A percentile compares a stretch with the other conserved stretches of the same genome.
Evolutionary conservation across 2,113 vertebrate genomes (phyloP).

Genomic region (Kryptolebias marmoratus): DNA sequence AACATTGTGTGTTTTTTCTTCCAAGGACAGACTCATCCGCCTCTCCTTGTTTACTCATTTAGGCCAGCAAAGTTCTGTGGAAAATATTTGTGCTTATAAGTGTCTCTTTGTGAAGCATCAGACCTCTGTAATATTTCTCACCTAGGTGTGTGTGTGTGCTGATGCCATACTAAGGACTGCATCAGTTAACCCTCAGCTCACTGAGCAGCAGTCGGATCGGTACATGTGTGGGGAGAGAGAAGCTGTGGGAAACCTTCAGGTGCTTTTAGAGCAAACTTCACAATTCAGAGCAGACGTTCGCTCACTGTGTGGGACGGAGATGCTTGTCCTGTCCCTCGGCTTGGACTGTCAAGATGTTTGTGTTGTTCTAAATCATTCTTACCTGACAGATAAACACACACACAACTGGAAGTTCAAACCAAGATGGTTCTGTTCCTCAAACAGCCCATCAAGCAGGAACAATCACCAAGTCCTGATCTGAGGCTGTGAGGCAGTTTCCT

Average conservation of each 20-base stretch:
- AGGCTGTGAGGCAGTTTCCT: conserved; percentile 25
- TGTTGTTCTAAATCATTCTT: conserved; percentile 1
- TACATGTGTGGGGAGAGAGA: conserved; percentile 5
- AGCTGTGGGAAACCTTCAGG: conserved; percentile 34
- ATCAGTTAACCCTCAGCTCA: conserved; percentile 69
- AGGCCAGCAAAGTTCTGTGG: conserved; percentile 74
- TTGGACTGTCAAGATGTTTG: neutral
- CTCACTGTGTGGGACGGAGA: conserved; percentile 38
- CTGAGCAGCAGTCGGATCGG: conserved; percentile 17
- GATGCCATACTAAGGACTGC: conserved; percentile 62
- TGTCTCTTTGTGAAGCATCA: conserved; percentile 85
- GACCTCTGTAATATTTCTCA: conserved; percentile 85
- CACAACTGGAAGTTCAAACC: conserved; percentile 1
- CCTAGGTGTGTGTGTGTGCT: conserved; percentile 79
- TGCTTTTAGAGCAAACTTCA: conserved; percentile 58
- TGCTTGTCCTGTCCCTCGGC: conserved; percentile 12
- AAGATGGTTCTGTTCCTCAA: conserved; percentile 20
- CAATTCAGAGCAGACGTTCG: conserved; percentile 52
- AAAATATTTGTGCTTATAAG: conserved; percentile 85
- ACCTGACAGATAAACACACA: neutral
- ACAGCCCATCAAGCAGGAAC: neutral
- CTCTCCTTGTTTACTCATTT: conserved; percentile 78
- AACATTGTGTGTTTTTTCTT: conserved; percentile 55
- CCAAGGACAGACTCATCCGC: conserved; percentile 74
- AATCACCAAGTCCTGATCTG: neutral